Evolutionary conservation across 2,113 vertebrate genomes (phyloP), one percentile per base, ranked within the genome.

Genomic region (Cyanistes caeruleus): DNA sequence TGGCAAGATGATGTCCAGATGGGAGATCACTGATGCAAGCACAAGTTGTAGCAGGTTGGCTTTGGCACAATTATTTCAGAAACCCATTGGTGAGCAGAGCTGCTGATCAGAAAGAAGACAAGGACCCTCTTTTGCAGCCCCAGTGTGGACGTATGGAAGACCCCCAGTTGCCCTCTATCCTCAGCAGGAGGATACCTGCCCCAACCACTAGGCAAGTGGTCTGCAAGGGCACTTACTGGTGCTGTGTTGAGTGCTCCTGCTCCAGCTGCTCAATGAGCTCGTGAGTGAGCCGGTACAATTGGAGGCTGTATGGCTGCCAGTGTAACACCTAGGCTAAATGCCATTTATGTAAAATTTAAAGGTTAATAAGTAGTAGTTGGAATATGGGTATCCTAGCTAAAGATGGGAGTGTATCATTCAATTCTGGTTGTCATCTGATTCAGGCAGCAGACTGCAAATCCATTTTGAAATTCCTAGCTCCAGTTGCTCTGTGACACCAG

Each of bases 381-480:
- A 80, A 44, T 62, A 19, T 17, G 35, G 55, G 23, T 35, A 51
- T 52, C 39, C 44, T 48, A 27, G 58, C 51, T 73, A 73, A 85
- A 81, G 25, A 49, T 9, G 43, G n/a, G 13, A 76, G 41, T 0
- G 0, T 83, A 41, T 52, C 1, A 7, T 62, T 80, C 22, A 31
- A 1, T 56, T 85, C 15, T 73, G n/a, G 5, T 22, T 15, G 3
- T n/a, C 37, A 51, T 44, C 33, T 10, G 3, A 20, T 82, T 82
- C 69, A 94, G 68, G 37, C 51, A 46, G 46, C 4, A 2, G n/a
- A 41, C 46, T 58, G 41, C 37, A 76, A 73, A 65, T 14, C 1
- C 4, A 39, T 79, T 62, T 72, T 59, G 31, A 88, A 90, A 41
- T 73, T 92, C 67, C 37, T 58, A 53, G 65, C 41, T 82, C 62